phyloP scores from a whole-genome alignment of 1,140 invertebrate species.

The Neomicropteryx cornuta region DNA sequence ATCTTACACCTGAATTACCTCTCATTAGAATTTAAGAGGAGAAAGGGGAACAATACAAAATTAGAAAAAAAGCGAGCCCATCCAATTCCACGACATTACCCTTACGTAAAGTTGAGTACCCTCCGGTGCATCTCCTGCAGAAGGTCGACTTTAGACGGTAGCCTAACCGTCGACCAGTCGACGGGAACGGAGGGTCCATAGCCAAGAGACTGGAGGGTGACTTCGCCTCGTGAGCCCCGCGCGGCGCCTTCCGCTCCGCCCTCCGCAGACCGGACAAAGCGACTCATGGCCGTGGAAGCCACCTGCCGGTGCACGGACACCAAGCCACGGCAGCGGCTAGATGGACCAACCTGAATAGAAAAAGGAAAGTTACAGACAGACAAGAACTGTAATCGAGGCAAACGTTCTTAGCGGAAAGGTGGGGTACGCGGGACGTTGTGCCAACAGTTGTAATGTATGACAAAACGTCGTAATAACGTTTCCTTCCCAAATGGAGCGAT shows the following conservation, averaged over 20 bases:
- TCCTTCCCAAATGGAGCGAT: too few relatives aligned
- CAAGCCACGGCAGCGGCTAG: conserved; percentile 18
- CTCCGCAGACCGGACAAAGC: conserved; percentile 10
- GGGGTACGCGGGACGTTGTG: too few relatives aligned
- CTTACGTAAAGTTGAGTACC: conserved; percentile 45
- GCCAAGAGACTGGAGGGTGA: conserved; percentile 24
- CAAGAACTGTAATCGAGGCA: conserved; percentile 17
- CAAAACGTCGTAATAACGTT: too few relatives aligned
- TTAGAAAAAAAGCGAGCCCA: conserved; percentile 1
- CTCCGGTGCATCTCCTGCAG: conserved; percentile 43
- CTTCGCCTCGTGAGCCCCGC: conserved; percentile 17
- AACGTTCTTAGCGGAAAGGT: too few relatives aligned
- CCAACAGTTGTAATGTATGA: too few relatives aligned
- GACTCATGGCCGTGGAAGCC: conserved; percentile 12
- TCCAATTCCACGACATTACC: conserved; percentile 2
- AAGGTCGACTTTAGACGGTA: conserved; percentile 47
- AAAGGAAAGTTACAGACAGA: conserved; percentile 12
- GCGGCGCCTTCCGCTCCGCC: conserved; percentile 13
- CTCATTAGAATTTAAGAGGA: not conserved
- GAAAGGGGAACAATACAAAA: conserved; percentile 7
- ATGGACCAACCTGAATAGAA: conserved; percentile 14
- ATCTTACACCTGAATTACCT: not conserved
- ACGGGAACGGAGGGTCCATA: conserved; percentile 30
- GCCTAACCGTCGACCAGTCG: conserved; percentile 41
- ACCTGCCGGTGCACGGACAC: conserved; percentile 17